Evolutionary conservation across 1,140 invertebrate species (phyloP), one percentile per base, ranked within the genome.

Genomic region (Sycobia sp.): DNA sequence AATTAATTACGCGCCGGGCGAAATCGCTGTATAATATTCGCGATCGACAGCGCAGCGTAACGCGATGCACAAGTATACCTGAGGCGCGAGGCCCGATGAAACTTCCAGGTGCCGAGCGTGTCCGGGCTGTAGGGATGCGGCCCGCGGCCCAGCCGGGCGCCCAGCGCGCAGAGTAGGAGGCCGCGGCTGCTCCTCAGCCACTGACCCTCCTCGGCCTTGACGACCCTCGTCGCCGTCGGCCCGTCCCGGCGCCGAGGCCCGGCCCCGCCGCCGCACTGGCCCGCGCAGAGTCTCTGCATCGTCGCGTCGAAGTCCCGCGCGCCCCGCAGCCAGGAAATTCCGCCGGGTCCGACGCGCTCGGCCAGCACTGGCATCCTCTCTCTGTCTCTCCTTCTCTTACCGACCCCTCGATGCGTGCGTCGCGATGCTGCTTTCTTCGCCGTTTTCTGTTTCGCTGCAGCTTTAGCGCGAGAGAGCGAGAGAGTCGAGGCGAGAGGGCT

Each of bases 71-170:
- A 10, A 22, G 16, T 18, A 43, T 78, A 79, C 76, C 77, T 80
- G 56, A 59, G 32, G 20, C 68, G 71, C 11, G 73, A 61, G 23
- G 75, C 70, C 27, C 71, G 72, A 55, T 77, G 75, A 67, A 76
- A 80, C 54, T 76, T 77, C 78, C 76, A 80, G 3, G 78, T 79
- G 51, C 77, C 78, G 22, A 78, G 38, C 0, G 76, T 78, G 49
- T 79, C 75, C 0, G 77, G 74, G 46, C 65, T 73, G 68, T 77
- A n/a, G n/a, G n/a, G n/a, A n/a, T n/a, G n/a, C n/a, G n/a, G n/a
- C n/a, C n/a, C n/a, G 76, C 71, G 58, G 71, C 71, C 66, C 73
- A 79, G 34, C 72, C 67, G 18, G 27, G 74, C 74, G 2, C 74
- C 73, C 13, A 80, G 72, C 18, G 77, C 73, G 56, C 76, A 80